Percentiles rank a stretch among this genome's conserved stretches.
phyloP scores from a whole-genome alignment of 1,140 invertebrate genomes.

The Neocloeon triangulifer region DNA sequence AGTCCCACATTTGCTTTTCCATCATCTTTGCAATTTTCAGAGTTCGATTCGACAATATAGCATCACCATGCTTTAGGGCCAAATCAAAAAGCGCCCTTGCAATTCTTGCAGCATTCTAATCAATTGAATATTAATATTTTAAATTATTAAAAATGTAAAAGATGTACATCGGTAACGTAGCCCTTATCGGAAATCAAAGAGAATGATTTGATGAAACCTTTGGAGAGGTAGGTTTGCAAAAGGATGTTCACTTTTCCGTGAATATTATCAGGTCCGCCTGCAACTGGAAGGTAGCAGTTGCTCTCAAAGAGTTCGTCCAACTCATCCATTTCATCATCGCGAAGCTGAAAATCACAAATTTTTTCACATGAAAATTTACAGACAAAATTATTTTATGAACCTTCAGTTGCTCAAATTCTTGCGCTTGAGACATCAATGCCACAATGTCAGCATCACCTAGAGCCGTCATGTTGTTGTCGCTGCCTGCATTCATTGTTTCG shows the following conservation, averaged over 20 bases:
- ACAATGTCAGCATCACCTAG: slow-evolving; percentile 76
- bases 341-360: slow-evolving; percentile 6
- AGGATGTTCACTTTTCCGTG: slow-evolving; percentile 95
- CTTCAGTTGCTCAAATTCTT: slow-evolving; percentile 93
- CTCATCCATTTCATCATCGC: slow-evolving; percentile 87
- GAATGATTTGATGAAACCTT: slow-evolving; percentile 55
- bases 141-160: slow-evolving; percentile 1
- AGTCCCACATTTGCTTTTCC: slow-evolving; percentile 72
- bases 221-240: slow-evolving; percentile 75
- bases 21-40: slow-evolving; percentile 73
- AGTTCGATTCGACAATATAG: slow-evolving; percentile 63
- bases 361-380: not conserved
- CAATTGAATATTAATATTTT: slow-evolving; percentile 2
- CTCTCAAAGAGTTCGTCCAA: slow-evolving; percentile 47
- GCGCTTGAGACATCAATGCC: slow-evolving; percentile 66
- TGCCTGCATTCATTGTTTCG: slow-evolving; percentile 46
- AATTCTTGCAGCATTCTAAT: slow-evolving; percentile 72
- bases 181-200: slow-evolving; percentile 83
- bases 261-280: slow-evolving; percentile 67
- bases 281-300: slow-evolving; percentile 50
- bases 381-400: slow-evolving; percentile 26
- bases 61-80: slow-evolving; percentile 67
- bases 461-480: slow-evolving; percentile 58
- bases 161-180: slow-evolving; percentile 67
- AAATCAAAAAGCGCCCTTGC: slow-evolving; percentile 87